Base-by-base conservation (phyloP, 2,797 vertebrate genomes). In the Poliocrania exsul region DNA sequence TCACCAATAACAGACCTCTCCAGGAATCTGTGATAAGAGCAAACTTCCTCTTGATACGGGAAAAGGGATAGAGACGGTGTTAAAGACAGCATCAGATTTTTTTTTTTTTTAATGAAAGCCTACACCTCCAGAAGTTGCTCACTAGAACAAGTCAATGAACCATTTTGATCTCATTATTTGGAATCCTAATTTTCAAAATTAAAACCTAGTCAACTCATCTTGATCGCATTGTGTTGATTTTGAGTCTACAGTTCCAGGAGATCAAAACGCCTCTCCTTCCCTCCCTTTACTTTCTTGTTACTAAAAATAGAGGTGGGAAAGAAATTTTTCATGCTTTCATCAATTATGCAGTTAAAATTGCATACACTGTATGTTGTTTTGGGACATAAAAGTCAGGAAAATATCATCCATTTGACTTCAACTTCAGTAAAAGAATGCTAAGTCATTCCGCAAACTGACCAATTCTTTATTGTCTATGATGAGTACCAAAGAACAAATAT, bases 131-230 rank as follows among this genome's bases (percentile, higher is more conserved):
- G 81, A 90, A 94, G 21, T 18, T 85, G 71, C 54, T 94, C 57
- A 64, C 60, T 23, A 13, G 71, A 94, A 93, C 58, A 88, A 92
- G 90, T 42, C 92, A 90, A 86, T 70, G 83, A 90, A 92, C 38
- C 57, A 78, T 92, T 95, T 75, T 95, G 58, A 84, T 86, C 70
- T 88, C 61, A 91, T 86, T 86, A 89, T 88, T 89, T 92, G 89
- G 47, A 86, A 90, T 83, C 35, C 49, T 84, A 92, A 86, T 66
- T 93, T 93, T 70, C n/a, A 92, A 92, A 77, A 77, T 72, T 75
- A 80, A 88, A 95, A 33, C n/a, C 21, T 77, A 77, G 40, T 80
- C 74, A 49, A 80, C 46, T 92, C 23, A 49, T 87, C 74, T 85
- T 78, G 58, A 57, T 86, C 38, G 53, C 67, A 2, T 50, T 57